Evolutionary conservation across 2,888 invertebrate genomes (phyloP).

Genomic region (Peribatodes rhomboidaria): DNA sequence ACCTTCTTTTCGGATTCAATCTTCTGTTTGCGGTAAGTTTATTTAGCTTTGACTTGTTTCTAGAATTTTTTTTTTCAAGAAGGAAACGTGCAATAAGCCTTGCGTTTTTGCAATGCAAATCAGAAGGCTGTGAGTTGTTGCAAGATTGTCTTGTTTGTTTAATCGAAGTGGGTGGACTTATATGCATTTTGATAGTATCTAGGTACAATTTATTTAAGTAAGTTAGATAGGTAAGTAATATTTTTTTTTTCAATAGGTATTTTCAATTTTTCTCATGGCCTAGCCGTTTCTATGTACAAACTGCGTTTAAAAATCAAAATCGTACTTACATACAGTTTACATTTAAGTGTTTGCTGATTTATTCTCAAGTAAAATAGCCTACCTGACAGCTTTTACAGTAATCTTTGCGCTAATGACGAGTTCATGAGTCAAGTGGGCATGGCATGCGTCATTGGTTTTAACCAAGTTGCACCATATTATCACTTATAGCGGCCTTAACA

Average conservation of each 20-base stretch:
- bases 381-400: neutral
- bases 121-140: neutral
- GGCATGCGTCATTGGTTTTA: neutral
- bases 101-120: neutral
- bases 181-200: no score
- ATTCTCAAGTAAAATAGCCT: no score
- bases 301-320: no score
- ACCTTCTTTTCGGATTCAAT: slow-evolving; percentile 95
- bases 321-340: no score
- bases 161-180: neutral
- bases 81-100: neutral
- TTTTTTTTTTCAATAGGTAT: no score
- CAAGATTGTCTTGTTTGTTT: neutral
- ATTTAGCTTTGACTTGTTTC: slow-evolving; percentile 23
- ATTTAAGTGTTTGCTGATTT: no score
- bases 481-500: no score
- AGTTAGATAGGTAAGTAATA: no score
- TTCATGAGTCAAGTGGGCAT: neutral
- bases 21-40: slow-evolving; percentile 94
- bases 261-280: no score
- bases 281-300: no score
- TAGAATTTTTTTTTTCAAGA: neutral
- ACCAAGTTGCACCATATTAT: neutral
- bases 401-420: neutral
- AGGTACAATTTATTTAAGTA: no score